phyloP scores from a whole-genome alignment of 2,113 vertebrate species.

The Pomatostomus ruficeps region DNA sequence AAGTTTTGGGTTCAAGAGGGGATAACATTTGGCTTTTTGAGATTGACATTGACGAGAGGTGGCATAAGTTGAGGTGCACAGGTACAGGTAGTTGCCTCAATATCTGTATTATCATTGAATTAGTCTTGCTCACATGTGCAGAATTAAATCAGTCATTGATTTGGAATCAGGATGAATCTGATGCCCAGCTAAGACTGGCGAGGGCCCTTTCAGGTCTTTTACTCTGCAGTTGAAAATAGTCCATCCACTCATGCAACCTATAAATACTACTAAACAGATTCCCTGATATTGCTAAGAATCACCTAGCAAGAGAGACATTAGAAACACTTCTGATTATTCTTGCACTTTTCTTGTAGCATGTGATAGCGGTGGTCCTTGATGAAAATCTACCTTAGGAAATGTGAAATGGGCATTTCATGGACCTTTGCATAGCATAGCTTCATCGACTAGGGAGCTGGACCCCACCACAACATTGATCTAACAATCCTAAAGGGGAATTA shows the following conservation, averaged over 20 bases:
- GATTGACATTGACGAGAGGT: background rate
- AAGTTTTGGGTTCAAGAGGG: background rate
- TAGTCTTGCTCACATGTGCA: background rate
- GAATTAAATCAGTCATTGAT: background rate
- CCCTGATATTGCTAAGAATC: background rate
- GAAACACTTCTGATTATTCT: background rate
- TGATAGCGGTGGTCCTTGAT: background rate
- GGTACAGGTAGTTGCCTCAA: background rate
- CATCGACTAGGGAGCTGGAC: background rate
- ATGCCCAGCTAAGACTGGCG: background rate
- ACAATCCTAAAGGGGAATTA: background rate
- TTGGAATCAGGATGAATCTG: background rate
- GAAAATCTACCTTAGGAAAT: background rate
- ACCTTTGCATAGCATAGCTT: background rate
- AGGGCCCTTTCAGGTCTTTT: background rate
- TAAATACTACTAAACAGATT: background rate
- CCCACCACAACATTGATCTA: background rate
- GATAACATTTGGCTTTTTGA: background rate
- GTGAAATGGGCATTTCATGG: background rate
- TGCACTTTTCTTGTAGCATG: background rate
- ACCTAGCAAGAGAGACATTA: background rate
- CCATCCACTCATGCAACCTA: background rate
- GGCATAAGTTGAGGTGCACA: background rate
- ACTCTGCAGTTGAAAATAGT: background rate
- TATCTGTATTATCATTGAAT: background rate